Evolutionary conservation across 2,888 invertebrate genomes (phyloP).

Genomic region (Coleophora flavipennella): DNA sequence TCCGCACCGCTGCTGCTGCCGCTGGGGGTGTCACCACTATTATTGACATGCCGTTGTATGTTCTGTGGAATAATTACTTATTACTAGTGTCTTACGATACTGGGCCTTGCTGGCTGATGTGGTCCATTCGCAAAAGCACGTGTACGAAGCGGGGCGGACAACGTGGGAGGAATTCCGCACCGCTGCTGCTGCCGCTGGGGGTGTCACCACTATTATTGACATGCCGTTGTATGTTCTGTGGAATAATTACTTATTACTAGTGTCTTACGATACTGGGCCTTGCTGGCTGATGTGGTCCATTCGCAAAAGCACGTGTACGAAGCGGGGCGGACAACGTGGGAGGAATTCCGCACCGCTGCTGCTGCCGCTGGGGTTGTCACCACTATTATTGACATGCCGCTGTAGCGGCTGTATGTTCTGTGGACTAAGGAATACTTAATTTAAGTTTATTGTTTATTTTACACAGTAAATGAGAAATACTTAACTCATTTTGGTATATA

Average conservation of each 20-base stretch:
- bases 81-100: neutral
- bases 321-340: slow-evolving; percentile 80
- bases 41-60: slow-evolving; percentile 80
- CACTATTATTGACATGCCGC: slow-evolving; percentile 80
- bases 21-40: slow-evolving; percentile 82
- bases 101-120: slow-evolving; percentile 75
- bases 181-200: slow-evolving; percentile 80
- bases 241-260: neutral
- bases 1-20: slow-evolving; percentile 78
- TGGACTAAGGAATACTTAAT: too few relatives aligned
- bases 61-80: neutral
- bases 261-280: slow-evolving; percentile 13
- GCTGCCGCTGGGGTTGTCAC: slow-evolving; percentile 81
- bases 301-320: slow-evolving; percentile 81
- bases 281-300: slow-evolving; percentile 80
- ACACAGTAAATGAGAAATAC: too few relatives aligned
- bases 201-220: slow-evolving; percentile 80
- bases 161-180: slow-evolving; percentile 81
- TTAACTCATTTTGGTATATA: too few relatives aligned
- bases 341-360: slow-evolving; percentile 79
- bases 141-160: slow-evolving; percentile 80
- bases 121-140: slow-evolving; percentile 80
- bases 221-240: slow-evolving; percentile 75
- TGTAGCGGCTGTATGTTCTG: slow-evolving; percentile 70
- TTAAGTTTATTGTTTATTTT: too few relatives aligned